Evolutionary conservation across 2,797 vertebrate genomes (phyloP), one percentile per base, ranked within the genome.

Genomic region (Clarias platycephalus): DNA sequence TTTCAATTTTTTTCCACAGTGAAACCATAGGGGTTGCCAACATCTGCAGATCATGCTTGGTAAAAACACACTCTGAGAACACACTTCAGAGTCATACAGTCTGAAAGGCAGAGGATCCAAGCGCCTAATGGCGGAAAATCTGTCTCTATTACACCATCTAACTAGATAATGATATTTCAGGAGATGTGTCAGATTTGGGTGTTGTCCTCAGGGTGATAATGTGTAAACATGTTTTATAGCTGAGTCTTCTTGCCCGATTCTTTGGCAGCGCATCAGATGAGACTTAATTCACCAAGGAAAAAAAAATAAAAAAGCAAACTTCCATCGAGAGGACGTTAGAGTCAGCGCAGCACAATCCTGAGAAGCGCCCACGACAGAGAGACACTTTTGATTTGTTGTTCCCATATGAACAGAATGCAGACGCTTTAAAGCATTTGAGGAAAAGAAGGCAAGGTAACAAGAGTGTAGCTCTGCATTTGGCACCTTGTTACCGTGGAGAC

Each of bases 211-310:
- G 88, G 91, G 91, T 92, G 89, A 88, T 89, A 88, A 87, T 92
- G 90, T 91, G 90, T 92, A 91, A 93, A 93, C 92, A 90, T 90
- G 91, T 92, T 81, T 93, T 92, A 93, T 91, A 91, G 91, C 92
- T 89, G 92, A 81, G 93, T 91, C 91, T 91, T 92, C 88, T 90
- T 84, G 44, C 91, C 93, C 91, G 90, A 93, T 93, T 91, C 91
- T 93, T 90, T 92, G 91, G 90, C 91, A 89, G 88, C 83, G 87
- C 26, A 40, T 90, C 91, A 91, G 89, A 92, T 90, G 87, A 85
- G 86, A 90, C 90, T 89, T 90, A 64, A 87, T 76, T 84, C 88
- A 88, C 88, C 89, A 81, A 87, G 44, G 86, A 86, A 86, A 88
- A 78, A 88, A 80, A 86, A 37, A 5, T 6, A 40, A 77, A 83